A percentile compares a stretch with the other conserved stretches of the same genome.
Conservation (phyloP, 92 coral and sea anemone genomes). For the Umimayanthus chanpuru region DNA sequence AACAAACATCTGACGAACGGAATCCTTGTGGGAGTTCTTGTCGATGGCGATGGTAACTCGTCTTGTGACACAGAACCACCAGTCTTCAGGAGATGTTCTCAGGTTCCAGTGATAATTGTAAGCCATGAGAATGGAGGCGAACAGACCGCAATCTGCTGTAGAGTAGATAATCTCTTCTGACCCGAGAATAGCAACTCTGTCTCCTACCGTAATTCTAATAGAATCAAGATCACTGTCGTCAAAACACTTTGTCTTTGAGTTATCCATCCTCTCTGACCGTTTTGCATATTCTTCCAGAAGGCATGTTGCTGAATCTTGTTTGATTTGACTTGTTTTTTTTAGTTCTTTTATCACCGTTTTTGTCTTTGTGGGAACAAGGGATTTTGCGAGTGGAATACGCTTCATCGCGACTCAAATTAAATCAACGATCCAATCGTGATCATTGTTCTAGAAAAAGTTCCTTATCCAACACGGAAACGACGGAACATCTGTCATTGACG, state of each 20-base stretch:
- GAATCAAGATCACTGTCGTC: no score
- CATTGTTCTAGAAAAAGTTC: no score
- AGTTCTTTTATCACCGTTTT: not conserved
- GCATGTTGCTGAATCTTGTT: not conserved
- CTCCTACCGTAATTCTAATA: not conserved
- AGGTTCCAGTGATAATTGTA: conserved; percentile 75
- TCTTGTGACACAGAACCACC: conserved; percentile 79
- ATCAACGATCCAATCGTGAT: no score
- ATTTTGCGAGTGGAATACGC: not conserved
- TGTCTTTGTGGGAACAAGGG: not conserved
- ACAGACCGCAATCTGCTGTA: conserved; percentile 36
- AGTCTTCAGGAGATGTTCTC: conserved; percentile 72
- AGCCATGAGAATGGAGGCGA: conserved; percentile 28
- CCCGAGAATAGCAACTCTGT: conserved; percentile 13
- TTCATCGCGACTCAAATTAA: not conserved
- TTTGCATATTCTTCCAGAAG: conserved; percentile 22
- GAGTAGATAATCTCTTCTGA: conserved; percentile 22
- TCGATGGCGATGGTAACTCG: conserved; percentile 68
- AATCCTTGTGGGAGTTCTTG: conserved; percentile 45
- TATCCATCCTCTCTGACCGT: not conserved
- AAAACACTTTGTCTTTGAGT: not conserved
- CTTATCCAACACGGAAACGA: no score
- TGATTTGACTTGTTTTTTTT: not conserved
- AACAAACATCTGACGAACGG: conserved; percentile 69
- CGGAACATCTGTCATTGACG: no score